phyloP scores from a whole-genome alignment of 2,797 vertebrate species.

The Coracias cyanogaster region DNA sequence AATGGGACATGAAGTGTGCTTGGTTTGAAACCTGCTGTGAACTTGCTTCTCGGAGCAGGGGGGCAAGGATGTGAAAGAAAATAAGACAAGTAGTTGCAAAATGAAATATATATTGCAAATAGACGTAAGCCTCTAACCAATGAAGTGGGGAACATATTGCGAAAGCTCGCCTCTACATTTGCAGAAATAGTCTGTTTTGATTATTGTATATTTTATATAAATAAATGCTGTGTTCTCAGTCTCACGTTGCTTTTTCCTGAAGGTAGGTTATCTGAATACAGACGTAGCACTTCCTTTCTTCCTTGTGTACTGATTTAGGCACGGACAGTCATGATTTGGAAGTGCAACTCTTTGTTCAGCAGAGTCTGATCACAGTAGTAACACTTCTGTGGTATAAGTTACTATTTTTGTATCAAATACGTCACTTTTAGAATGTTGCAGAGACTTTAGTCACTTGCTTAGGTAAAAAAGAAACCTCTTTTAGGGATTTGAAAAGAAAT shows the following conservation, averaged over 20 bases:
- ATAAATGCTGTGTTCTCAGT: neutral
- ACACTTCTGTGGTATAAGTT: neutral
- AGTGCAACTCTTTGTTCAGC: neutral
- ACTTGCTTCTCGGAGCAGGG: neutral
- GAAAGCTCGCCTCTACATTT: neutral
- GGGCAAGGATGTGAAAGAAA: neutral
- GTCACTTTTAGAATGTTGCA: rapidly evolving
- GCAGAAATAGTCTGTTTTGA: neutral
- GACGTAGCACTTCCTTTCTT: neutral
- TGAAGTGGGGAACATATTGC: neutral
- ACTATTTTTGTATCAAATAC: rapidly evolving
- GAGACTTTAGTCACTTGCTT: neutral
- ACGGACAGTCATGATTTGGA: neutral
- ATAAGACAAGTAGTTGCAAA: neutral
- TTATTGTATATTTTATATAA: neutral
- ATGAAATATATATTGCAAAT: neutral
- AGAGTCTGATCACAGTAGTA: neutral
- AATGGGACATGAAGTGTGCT: neutral
- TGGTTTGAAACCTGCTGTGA: neutral
- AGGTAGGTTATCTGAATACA: neutral
- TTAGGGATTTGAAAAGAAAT: neutral
- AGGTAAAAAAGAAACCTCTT: neutral
- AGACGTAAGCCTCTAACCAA: neutral
- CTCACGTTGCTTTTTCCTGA: neutral
- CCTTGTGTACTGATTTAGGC: neutral